Evolutionary conservation across 2,888 invertebrate species (phyloP).

Genomic region (Megalurothrips usitatus): DNA sequence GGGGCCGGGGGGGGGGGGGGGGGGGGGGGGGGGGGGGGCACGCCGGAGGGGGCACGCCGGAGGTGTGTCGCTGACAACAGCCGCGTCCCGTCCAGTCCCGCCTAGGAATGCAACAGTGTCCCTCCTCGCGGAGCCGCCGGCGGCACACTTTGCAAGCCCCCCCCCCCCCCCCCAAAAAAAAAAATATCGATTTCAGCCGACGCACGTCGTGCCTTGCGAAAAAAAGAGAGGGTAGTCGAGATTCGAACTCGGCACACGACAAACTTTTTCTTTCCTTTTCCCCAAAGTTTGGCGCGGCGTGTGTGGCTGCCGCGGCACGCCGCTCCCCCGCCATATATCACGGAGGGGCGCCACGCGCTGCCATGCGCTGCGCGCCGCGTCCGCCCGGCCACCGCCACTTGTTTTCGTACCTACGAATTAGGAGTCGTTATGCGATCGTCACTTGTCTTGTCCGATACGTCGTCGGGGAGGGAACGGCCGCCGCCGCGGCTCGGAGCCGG

Average conservation of each 20-base stretch:
- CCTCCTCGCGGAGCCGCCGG: no score
- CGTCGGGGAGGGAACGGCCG: not conserved
- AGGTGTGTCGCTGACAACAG: no score
- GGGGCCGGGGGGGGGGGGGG: not conserved
- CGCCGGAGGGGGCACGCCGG: no score
- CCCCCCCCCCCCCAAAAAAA: no score
- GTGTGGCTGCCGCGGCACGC: not conserved
- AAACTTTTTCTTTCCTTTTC: not conserved
- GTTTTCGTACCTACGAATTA: conserved; percentile 26
- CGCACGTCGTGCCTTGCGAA: no score
- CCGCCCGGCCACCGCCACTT: not conserved
- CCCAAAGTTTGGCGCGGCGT: not conserved
- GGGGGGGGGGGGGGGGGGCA: not conserved
- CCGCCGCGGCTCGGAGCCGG: not conserved
- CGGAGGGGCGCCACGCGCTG: not conserved
- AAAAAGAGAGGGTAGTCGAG: no score
- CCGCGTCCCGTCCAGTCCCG: no score
- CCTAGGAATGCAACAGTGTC: no score
- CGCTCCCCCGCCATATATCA: not conserved
- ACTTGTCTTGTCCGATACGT: conserved; percentile 18
- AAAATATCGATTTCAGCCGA: no score
- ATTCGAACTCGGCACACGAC: no score
- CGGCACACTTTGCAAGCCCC: no score
- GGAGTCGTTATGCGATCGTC: conserved; percentile 25
- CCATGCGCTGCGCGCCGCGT: not conserved